Base-by-base conservation (phyloP, 2,888 invertebrate genomes). In the Imbricaverruca yamaguchii region DNA sequence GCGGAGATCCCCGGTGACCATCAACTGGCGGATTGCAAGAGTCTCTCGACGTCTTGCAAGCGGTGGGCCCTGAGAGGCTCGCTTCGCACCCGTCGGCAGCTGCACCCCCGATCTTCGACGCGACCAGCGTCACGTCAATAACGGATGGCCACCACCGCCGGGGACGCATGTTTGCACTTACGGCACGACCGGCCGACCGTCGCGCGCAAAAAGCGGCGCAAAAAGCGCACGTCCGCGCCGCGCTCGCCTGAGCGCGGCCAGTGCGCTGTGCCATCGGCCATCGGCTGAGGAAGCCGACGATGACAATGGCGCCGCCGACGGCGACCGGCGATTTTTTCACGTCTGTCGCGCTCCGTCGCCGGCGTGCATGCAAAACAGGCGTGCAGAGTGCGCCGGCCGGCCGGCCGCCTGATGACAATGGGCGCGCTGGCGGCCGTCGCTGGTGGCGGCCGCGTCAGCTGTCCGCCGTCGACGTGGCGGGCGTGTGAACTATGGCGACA, bases 111-210 rank as follows among this genome's bases (percentile, higher is more conserved):
- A 55, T 21, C 74, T 21, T 74, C 53, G 21, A 23, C 21, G 74
- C 55, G 53, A 12, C 1, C 9, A 6, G 53, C 74, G 74, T 23
- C 65, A 65, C 65, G 23, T 23, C 23, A 18, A 6, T 23, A 23
- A 74, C 15, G 15, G 74, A 53, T 18, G 21, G 18, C 55, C 21
- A 18, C 9, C 74, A 23, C 74, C 74, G 74, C 74, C 53, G 55
- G 9, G 53, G 74, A 74, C 74, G 74, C 74, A 21, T 74, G 74
- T 74, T 74, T 74, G 74, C 74, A 74, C 74, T 74, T 74, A 74
- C 74, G 55, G 74, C 55, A 59, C 59, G 59, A 55, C 53, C 21
- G 55, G 21, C 53, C 55, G 74, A 23, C 74, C 9, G 53, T 53
- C 74, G 74, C 74, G 55, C 74, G 74, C 74, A 74, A 74, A 74